Evolutionary conservation across 2,888 invertebrate species (phyloP), one percentile per base, ranked within the genome.

Genomic region (Callyntrura sp.): DNA sequence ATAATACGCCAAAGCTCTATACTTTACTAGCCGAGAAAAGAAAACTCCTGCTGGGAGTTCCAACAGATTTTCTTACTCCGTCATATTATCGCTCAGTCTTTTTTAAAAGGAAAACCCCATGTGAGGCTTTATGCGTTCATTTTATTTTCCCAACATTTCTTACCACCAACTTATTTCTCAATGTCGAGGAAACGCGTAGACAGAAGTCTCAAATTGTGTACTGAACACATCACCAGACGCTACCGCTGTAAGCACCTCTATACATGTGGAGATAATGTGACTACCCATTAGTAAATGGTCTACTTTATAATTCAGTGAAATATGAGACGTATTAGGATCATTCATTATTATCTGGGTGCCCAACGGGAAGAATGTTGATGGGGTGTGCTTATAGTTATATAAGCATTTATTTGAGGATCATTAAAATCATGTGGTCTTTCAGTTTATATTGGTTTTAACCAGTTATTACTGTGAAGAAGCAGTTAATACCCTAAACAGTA

Each of bases 41-140:
- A 23, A 62, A 82, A 62, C 55, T 82, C 62, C 51, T 79, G 79
- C 79, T 82, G 82, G 55, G 82, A 82, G 55, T 60, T 82, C 82
- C 82, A 62, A 62, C 23, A 43, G 82, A 60, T 35, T 45, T 35
- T 43, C 70, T 70, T 70, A 43, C 70, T 20, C 9, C 70, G 35
- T 70, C 23, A 35, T 23, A 20, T 35, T 43, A 43, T 12, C 17
- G n/a, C 23, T 43, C 23, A 17, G 6, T 23, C 28, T 70, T 35
- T 70, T 70, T 12, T 35, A 23, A 25, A 35, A 28, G 14, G 35
- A 28, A 17, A 43, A 35, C 43, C 14, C 17, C 45, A n/a, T 12
- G 14, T 73, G 43, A 17, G 45, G 14, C 0, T n/a, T 73, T 4
- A 35, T 0, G 9, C 45, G 57, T n/a, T 6, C 17, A 8, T 20